A percentile compares a stretch with the other conserved stretches of the same genome.
Conservation (phyloP, 2,113 vertebrate species). For the Dipodomys merriami region DNA sequence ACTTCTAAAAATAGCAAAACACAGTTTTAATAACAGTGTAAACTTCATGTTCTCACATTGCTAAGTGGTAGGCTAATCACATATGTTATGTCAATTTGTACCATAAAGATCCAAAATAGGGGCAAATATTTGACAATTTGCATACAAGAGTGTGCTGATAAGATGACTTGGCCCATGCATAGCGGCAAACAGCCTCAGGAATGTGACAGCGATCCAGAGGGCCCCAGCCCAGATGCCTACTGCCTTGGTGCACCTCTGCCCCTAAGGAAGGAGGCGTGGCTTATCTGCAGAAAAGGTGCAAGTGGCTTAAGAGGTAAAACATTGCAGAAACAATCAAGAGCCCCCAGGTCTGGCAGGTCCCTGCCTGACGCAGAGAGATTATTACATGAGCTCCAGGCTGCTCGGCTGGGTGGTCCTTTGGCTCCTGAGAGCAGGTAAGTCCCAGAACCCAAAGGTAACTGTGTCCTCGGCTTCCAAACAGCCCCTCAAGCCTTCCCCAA, state of each 20-base stretch:
- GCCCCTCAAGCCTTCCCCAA: background rate
- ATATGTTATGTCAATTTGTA: background rate
- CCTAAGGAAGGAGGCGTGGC: background rate
- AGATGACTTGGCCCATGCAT: background rate
- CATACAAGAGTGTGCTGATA: background rate
- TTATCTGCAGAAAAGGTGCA: background rate
- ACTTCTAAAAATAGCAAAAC: background rate
- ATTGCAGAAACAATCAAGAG: background rate
- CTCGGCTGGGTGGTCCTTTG: slow-evolving; percentile 64
- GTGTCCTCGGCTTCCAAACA: background rate
- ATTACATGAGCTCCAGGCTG: slow-evolving; percentile 15
- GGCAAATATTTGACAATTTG: slow-evolving; percentile 1
- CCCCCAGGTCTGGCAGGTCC: background rate
- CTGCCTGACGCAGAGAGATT: background rate
- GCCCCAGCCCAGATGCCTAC: fast-evolving
- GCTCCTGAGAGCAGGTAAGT: slow-evolving; percentile 78
- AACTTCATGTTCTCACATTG: slow-evolving; percentile 30
- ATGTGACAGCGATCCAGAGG: too few relatives aligned
- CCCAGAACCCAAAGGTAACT: fast-evolving
- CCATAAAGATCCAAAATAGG: background rate
- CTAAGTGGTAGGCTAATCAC: slow-evolving; percentile 31
- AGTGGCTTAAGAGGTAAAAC: background rate
- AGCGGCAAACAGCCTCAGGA: background rate
- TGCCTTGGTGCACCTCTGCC: background rate
- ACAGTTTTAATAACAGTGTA: background rate